Conservation (phyloP, 2,797 vertebrate species). For the Chelmon rostratus region DNA sequence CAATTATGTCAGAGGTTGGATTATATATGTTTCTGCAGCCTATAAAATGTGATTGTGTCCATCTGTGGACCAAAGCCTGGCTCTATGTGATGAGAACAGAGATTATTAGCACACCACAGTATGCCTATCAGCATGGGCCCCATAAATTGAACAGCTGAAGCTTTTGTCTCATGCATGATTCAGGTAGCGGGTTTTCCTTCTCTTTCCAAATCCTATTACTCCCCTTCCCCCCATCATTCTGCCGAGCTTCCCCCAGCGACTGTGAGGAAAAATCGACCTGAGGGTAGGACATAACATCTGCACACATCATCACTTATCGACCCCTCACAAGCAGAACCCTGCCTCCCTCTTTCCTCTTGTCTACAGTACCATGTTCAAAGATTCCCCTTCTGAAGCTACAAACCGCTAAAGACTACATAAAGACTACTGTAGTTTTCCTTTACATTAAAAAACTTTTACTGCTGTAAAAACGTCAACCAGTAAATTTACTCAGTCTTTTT, state of each 20-base stretch:
- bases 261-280: constrained; percentile 46
- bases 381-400: constrained; percentile 37
- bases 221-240: constrained; percentile 33
- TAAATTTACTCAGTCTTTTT: constrained; percentile 53
- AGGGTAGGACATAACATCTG: constrained; percentile 65
- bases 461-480: constrained; percentile 62
- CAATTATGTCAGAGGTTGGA: not conserved
- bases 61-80: constrained; percentile 28
- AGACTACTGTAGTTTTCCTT: constrained; percentile 48
- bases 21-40: constrained; percentile 5
- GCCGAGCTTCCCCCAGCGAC: constrained; percentile 44
- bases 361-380: constrained; percentile 45
- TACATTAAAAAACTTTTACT: constrained; percentile 47
- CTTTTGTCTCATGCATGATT: constrained; percentile 71
- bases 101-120: constrained; percentile 57
- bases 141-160: constrained; percentile 46
- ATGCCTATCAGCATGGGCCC: constrained; percentile 35
- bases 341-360: constrained; percentile 31
- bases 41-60: not conserved
- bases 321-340: constrained; percentile 36
- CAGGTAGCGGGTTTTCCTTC: constrained; percentile 48
- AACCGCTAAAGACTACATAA: constrained; percentile 55
- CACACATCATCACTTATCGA: constrained; percentile 77
- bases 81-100: constrained; percentile 36
- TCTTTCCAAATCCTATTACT: constrained; percentile 34